Conservation (phyloP, 2,888 invertebrate species). For the Encarsia formosa region DNA sequence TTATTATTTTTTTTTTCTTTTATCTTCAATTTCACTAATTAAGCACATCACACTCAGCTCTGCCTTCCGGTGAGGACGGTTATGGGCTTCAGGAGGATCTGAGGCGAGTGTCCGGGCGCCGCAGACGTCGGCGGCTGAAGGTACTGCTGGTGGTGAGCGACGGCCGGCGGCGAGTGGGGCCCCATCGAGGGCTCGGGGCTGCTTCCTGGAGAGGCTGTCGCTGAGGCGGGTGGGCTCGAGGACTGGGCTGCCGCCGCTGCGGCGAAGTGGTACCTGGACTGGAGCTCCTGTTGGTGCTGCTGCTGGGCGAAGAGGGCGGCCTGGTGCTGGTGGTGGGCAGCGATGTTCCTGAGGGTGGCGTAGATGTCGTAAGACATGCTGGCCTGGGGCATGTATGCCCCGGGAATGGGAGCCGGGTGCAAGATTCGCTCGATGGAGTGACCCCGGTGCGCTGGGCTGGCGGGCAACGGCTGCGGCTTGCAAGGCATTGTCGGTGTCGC, state of each 20-base stretch:
- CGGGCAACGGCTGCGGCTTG: slow-evolving; percentile 49
- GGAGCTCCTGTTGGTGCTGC: slow-evolving; percentile 41
- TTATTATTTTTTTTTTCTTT: no score
- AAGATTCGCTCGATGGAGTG: no score
- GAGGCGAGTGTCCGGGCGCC: slow-evolving; percentile 38
- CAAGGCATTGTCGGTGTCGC: slow-evolving; percentile 45
- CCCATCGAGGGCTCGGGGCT: slow-evolving; percentile 54
- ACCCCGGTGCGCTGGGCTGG: slow-evolving; percentile 28
- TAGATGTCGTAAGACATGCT: slow-evolving; percentile 51
- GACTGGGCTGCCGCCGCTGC: slow-evolving; percentile 36
- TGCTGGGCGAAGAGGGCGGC: slow-evolving; percentile 37
- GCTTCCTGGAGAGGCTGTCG: slow-evolving; percentile 50
- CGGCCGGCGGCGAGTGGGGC: slow-evolving; percentile 48
- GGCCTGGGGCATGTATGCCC: slow-evolving; percentile 23
- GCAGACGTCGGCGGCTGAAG: slow-evolving; percentile 37
- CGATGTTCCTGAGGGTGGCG: slow-evolving; percentile 51
- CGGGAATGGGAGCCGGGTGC: slow-evolving; percentile 29
- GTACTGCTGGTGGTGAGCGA: slow-evolving; percentile 49
- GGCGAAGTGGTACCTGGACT: slow-evolving; percentile 21
- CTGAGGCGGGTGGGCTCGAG: slow-evolving; percentile 40
- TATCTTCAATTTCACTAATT: no score
- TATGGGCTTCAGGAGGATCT: slow-evolving; percentile 48
- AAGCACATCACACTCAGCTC: no score
- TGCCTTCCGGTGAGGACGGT: slow-evolving; percentile 47
- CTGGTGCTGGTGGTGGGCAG: slow-evolving; percentile 52